These are phyloP conservation scores for Allophyes oxyacanthae DNA, from an alignment of 2,888 invertebrate species.

Conservation along the genomic window DNA sequence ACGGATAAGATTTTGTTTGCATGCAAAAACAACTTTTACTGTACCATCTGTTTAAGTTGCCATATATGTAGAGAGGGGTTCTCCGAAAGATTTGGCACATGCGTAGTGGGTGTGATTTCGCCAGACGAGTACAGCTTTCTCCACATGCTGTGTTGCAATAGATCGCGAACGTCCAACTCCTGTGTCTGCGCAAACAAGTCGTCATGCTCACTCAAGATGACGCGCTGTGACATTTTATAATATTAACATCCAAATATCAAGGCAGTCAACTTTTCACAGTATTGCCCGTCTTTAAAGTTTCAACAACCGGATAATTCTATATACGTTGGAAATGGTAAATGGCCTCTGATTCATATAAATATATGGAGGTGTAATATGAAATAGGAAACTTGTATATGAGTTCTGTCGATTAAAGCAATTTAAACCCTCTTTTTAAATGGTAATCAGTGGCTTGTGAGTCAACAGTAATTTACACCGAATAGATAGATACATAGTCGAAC, in stretches of 20 bases:
- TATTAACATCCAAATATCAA: conserved; percentile 81
- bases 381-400: conserved; percentile 82
- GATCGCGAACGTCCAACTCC: conserved; percentile 53
- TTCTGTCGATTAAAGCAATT: conserved; percentile 57
- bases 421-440: conserved; percentile 46
- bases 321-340: conserved; percentile 69
- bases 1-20: conserved; percentile 54
- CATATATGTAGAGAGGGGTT: conserved; percentile 74
- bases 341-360: conserved; percentile 74
- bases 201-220: conserved; percentile 16
- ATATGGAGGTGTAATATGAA: conserved; percentile 75
- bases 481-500: conserved; percentile 12
- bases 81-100: conserved; percentile 82
- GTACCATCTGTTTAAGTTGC: conserved; percentile 66
- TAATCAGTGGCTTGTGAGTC: conserved; percentile 58
- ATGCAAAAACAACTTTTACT: conserved; percentile 81
- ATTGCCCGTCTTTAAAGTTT: conserved; percentile 63
- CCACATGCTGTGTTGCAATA: conserved; percentile 80
- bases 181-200: conserved; percentile 43
- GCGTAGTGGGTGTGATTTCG: conserved; percentile 86
- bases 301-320: conserved; percentile 64
- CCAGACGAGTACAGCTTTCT: conserved; percentile 84
- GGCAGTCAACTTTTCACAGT: conserved; percentile 72
- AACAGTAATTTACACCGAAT: conserved; percentile 48
- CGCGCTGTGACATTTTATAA: conserved; percentile 74